phyloP scores from a whole-genome alignment of 1,140 invertebrate genomes.

The Drosophila sulfurigaster region DNA sequence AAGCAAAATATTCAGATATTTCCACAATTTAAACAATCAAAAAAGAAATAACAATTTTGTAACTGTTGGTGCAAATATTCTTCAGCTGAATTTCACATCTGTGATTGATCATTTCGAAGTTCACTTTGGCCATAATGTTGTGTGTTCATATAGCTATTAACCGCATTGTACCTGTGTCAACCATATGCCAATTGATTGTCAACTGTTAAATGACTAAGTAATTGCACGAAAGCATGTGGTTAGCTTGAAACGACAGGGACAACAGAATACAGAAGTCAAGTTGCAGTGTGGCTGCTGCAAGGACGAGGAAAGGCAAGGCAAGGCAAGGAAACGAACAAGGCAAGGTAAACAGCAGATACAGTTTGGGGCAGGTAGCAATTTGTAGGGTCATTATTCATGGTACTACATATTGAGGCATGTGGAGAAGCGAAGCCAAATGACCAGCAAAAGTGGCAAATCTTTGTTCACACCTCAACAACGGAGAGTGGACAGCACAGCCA shows the following conservation, averaged over 20 bases:
- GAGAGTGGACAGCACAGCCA: background rate
- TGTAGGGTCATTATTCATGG: constrained; percentile 78
- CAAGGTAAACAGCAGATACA: constrained; percentile 38
- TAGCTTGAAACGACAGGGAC: constrained; percentile 47
- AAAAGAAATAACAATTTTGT: background rate
- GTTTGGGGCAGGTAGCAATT: constrained; percentile 58
- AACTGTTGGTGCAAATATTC: background rate
- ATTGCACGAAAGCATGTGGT: constrained; percentile 72
- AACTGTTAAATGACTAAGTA: constrained; percentile 71
- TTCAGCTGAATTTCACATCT: background rate
- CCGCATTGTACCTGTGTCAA: constrained; percentile 33
- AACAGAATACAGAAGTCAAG: constrained; percentile 43
- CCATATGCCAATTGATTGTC: constrained; percentile 64
- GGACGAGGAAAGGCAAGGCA: constrained; percentile 45
- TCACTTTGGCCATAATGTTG: background rate
- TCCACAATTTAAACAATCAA: background rate
- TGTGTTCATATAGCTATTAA: constrained; percentile 14
- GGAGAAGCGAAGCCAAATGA: constrained; percentile 60
- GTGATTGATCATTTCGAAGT: background rate
- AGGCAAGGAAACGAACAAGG: constrained; percentile 35
- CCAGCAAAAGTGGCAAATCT: constrained; percentile 80
- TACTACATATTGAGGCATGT: constrained; percentile 64
- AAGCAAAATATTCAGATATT: background rate
- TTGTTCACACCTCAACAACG: constrained; percentile 71
- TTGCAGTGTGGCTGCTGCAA: constrained; percentile 48